Evolutionary conservation across 2,888 invertebrate species (phyloP), one percentile per base, ranked within the genome.

Genomic region (Pandemis cinnamomeana): DNA sequence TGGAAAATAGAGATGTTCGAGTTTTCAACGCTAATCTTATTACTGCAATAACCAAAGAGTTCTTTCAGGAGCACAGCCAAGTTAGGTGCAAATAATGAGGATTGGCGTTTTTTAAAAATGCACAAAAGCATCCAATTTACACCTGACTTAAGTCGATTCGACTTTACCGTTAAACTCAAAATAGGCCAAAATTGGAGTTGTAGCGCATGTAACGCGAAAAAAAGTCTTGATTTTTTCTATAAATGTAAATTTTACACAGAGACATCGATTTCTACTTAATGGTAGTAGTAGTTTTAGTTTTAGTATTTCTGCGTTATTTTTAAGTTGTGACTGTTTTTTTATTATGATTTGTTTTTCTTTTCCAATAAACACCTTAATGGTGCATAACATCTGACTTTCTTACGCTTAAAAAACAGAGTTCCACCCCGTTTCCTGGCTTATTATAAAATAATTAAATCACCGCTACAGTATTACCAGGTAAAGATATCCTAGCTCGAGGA

Each of bases 391-490:
- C 42, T 3, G 44, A 15, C 42, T 63, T 13, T 20, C 44, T 63
- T 46, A 55, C 64, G 58, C 44, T 8, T 60, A 66, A 60, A 68
- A 48, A 58, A 7, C 15, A 10, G n/a, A 60, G 10, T 10, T 58
- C 48, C 48, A 46, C 58, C 42, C 69, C 36, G 70, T 66, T 74
- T 61, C 62, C 70, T 41, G 27, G 58, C 69, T 66, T 42, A 69
- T 74, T 74, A 71, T 60, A 63, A 67, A 74, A 73, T 70, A 46
- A 71, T 71, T 70, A 58, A 73, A 71, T 61, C 66, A 46, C 70
- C 27, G 27, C 53, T 55, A 53, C 36, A 46, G 60, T 67, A 70
- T 48, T 70, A 60, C 61, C 74, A 74, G 74, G 74, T 74, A 74
- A 44, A 62, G 44, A 62, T 46, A 71, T 67, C 67, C 53, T 74